Base-by-base conservation (phyloP, 2,113 vertebrate species). In the Columba janthina region DNA sequence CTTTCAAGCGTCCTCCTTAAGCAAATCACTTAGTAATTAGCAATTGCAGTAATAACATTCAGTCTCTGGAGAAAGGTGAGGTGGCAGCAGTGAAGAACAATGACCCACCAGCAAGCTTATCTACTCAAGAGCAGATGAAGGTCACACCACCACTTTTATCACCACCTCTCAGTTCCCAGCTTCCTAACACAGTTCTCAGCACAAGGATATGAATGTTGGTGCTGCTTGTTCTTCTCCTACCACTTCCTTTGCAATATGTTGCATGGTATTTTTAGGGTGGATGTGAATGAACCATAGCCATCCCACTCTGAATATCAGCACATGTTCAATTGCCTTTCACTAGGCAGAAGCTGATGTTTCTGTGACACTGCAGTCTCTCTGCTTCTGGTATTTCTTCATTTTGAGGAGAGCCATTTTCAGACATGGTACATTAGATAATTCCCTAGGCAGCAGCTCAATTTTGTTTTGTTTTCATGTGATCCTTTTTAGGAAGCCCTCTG, bases 161-260 rank as follows among this genome's bases (percentile, higher is more conserved):
- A 58, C 6, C 76, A 84, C 19, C 31, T 77, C 73, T 75, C 53
- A 58, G 31, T 38, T 92, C 28, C 38, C 64, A 77, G 51, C 29
- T 77, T 71, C 57, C 32, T 53, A 57, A 40, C 51, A 80, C 36
- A 15, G 48, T 21, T 94, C 38, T 61, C 8, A 12, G 72, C 1
- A 2, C n/a, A 82, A 46, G 28, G 29, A 46, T 76, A 64, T 6
- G 66, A 67, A 53, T 73, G 66, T 31, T 86, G 51, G 51, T 93
- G 50, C 57, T 91, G 72, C 70, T 73, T 93, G 72, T 53, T 90
- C 34, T 80, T 93, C 72, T 95, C 71, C 74, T 74, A 44, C 85
- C 48, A 31, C 70, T 94, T 93, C 80, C 90, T 94, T 76, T 79
- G 79, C 96, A 94, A 89, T 94, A 85, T 95, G 89, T 28, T 92